Evolutionary conservation across 2,113 vertebrate species (phyloP).

Genomic region (Pelodiscus sinensis): DNA sequence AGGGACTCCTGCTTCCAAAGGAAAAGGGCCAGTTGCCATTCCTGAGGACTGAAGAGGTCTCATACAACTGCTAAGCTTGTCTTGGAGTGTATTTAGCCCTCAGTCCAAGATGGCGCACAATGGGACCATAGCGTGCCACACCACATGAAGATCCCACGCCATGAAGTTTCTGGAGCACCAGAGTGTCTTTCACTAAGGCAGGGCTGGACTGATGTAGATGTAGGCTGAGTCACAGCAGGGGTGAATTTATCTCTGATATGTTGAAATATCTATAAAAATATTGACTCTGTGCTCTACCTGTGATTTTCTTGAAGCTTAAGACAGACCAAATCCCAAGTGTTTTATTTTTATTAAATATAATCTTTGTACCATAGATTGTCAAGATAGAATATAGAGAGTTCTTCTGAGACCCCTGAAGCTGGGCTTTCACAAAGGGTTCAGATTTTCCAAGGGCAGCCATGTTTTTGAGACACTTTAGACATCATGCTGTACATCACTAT

Average conservation of each 20-base stretch:
- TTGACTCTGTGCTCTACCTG: background rate
- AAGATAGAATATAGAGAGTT: background rate
- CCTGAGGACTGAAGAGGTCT: background rate
- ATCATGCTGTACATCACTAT: background rate
- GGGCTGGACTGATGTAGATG: background rate
- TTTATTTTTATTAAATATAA: background rate
- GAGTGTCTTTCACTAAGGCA: background rate
- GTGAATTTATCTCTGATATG: background rate
- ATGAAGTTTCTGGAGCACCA: background rate
- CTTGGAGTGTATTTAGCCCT: background rate
- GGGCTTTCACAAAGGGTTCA: background rate
- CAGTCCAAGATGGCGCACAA: background rate
- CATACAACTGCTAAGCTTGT: background rate
- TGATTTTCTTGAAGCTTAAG: background rate
- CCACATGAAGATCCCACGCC: background rate
- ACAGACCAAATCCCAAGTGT: background rate
- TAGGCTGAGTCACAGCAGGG: background rate
- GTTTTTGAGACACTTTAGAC: background rate
- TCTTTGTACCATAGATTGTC: accelerated
- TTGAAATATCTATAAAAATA: background rate
- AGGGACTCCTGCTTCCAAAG: background rate
- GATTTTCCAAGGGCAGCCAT: background rate
- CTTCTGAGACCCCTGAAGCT: background rate
- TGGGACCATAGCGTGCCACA: background rate
- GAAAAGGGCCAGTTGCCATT: background rate